Evolutionary conservation across 2,797 vertebrate species (phyloP), one percentile per base, ranked within the genome.

Genomic region (Hozukius guyotensis): DNA sequence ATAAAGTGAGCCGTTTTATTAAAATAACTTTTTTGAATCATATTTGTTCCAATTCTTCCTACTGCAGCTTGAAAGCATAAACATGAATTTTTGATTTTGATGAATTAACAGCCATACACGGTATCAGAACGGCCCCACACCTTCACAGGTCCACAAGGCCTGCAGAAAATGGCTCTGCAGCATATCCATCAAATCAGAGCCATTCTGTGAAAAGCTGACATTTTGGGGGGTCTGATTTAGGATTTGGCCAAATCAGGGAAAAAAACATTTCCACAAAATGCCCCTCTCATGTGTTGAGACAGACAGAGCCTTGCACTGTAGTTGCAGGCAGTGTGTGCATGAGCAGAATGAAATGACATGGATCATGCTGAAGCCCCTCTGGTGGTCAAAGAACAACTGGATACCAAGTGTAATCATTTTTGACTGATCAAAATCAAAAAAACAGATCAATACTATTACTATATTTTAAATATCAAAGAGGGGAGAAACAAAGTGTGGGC

Each of bases 341-440:
- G 80, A 87, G 77, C 72, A 77, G 85, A 86, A 84, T 86, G 20
- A 84, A 81, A 88, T 67, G 42, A 62, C 18, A 18, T 3, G 10
- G 68, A 85, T 85, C 57, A 87, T 20, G 55, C 60, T 3, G 13
- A 81, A 67, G 60, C 64, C 27, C 29, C 70, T 24, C 8, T 36
- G 42, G 10, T 72, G 27, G 76, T 75, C 67, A 64, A 56, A 82
- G 29, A 86, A 24, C 75, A 67, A 24, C 3, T 5, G 59, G 61
- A 59, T 74, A 46, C 65, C 22, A 20, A 38, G 61, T 75, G 31
- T 36, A 69, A 75, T 56, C 1, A 34, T 36, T 8, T 68, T 16
- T 60, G 55, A 64, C 29, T 36, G 62, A 77, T 82, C 42, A 67
- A 70, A 78, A 69, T 66, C 36, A 66, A 53, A 81, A 81, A 87